Base-by-base conservation (phyloP, 1,140 invertebrate species). In the Palaemon carinicauda region DNA sequence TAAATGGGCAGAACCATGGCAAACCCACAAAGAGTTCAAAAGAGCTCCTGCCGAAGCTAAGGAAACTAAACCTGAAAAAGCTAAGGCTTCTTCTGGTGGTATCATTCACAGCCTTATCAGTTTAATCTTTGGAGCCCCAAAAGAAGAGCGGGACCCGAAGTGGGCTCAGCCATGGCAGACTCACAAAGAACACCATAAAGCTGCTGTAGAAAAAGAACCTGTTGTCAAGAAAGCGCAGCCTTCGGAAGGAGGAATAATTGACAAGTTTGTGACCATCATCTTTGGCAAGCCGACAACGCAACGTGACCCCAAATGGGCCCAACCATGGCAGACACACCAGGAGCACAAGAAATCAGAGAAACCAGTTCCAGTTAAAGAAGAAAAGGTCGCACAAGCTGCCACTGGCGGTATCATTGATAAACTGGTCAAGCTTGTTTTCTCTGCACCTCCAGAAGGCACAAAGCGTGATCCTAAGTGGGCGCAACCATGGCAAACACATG, bases 81-180 rank as follows among this genome's bases (percentile, higher is more conserved):
- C 24, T 10, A 21, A 50, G 17, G 19, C 81, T 1, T 73, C 81
- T 50, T 73, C 81, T 50, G 29, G 24, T n/a, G 84, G 77, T 9
- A 79, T 85, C 52, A 60, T 88, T 24, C 24, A 88, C 69, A 88
- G 77, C 52, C 73, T 89, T 19, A 24, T 87, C 3, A 74, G 21
- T 24, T 9, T 87, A 12, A 74, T 89, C 56, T 87, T 87, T 27
- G 85, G 81, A n/a, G 54, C 27, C 29, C n/a, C 60, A 27, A 50
- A 27, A 5, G 80, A 51, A 7, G 31, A 74, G 29, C 54, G 83
- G 12, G 80, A 79, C n/a, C 71, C 87, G 5, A 88, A 88, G 56
- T 85, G 77, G 75, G 82, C 88, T 33, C 60, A 88, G 69, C 82
- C 82, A 41, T 85, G 82, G 82, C 82, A 88, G 82, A 86, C 88